Base-by-base conservation (phyloP, 1,140 invertebrate species). In the Drosophila paulistorum region DNA sequence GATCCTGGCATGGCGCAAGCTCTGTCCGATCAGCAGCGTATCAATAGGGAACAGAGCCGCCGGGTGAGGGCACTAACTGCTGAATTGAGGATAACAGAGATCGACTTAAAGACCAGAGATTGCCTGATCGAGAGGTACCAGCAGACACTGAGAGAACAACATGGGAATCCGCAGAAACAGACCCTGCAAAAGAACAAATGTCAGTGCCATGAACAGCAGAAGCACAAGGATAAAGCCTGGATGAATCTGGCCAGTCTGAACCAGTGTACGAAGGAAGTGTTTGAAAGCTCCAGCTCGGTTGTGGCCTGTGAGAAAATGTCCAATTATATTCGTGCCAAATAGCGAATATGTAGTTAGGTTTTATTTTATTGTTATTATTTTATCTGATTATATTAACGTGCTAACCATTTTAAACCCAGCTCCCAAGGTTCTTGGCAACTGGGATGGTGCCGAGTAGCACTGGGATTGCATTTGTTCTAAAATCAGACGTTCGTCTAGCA, bases 381-480 rank as follows among this genome's bases (percentile, higher is more conserved):
- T 17, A 11, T 23, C 10, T 17, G 13, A 26, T 39, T 82, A 91
- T 2, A 91, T 45, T 51, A 86, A 51, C 4, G 71, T 75, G 57
- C 76, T 86, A 48, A 83, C 62, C 41, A 92, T 81, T 45, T 92
- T 91, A 33, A 90, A 91, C 20, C 90, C 89, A 3, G 83, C 90
- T 3, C 90, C 91, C 17, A 90, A 61, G 2, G 77, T 90, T 14
- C 81, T 81, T 5, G 84, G 85, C 6, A 87, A 42, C 33, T 81
- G 79, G 2, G 86, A 71, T 3, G 91, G 90, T 0, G 91, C 90
- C 30, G 91, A 91, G 37, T 79, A 90, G 71, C 91, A 92, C 48
- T 92, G 84, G 0, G 78, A 65, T 39, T 90, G 90, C 79, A 90
- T 92, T 54, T 92, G 86, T 33, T 83, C 81, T 0, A 91, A 62